Percentiles rank a stretch among this genome's conserved stretches.
Evolutionary conservation across 2,888 invertebrate species (phyloP).

Genomic region (Epistrophe eligans): DNA sequence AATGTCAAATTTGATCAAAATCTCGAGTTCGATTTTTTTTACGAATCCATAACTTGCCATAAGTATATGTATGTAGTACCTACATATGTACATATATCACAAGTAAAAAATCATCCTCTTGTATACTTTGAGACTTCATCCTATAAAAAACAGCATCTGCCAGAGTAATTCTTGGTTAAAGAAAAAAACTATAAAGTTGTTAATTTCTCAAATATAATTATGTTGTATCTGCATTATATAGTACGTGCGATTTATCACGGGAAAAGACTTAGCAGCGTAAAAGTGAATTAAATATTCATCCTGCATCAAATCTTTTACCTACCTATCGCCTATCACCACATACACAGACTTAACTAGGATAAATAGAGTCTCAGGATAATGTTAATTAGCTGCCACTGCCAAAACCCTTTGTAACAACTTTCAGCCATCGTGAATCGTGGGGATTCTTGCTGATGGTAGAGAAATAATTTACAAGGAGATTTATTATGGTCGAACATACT

Average conservation of each 20-base stretch:
- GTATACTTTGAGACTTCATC: slow-evolving; percentile 1
- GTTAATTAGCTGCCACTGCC: slow-evolving; percentile 30
- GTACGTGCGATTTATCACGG: slow-evolving; percentile 55
- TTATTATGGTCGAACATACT: background rate
- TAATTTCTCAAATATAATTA: background rate
- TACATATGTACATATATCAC: too few relatives aligned
- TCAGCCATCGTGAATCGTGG: background rate
- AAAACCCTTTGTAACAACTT: slow-evolving; percentile 4
- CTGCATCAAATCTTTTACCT: background rate
- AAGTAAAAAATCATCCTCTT: too few relatives aligned
- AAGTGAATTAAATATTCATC: slow-evolving; percentile 48
- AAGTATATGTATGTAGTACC: too few relatives aligned
- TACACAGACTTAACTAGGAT: background rate
- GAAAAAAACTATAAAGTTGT: slow-evolving; percentile 37
- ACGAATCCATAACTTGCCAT: too few relatives aligned
- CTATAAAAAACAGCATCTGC: slow-evolving; percentile 45
- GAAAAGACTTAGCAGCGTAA: slow-evolving; percentile 52
- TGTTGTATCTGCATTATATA: background rate
- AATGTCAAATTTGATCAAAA: too few relatives aligned
- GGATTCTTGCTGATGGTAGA: background rate
- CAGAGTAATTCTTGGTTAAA: background rate
- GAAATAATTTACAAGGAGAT: background rate
- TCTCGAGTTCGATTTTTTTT: too few relatives aligned
- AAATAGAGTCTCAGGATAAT: slow-evolving; percentile 28
- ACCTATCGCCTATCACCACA: background rate